A percentile compares a stretch with the other conserved stretches of the same genome.
These are phyloP conservation scores for Melozone crissalis DNA, from an alignment of 2,113 vertebrate genomes.

Conservation along the genomic window DNA sequence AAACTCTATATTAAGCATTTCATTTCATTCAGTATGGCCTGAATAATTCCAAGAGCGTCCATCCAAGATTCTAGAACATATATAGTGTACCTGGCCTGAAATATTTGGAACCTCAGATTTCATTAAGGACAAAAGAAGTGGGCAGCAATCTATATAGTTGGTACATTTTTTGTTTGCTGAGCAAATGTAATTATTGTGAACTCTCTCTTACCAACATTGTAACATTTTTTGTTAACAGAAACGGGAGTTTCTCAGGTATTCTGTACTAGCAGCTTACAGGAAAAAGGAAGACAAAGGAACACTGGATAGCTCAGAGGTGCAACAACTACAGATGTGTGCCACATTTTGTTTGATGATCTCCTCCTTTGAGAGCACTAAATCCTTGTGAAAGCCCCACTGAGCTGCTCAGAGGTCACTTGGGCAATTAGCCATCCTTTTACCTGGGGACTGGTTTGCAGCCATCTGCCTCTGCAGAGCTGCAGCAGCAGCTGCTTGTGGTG, in stretches of 20 bases:
- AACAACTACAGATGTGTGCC: neutral
- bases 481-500: slow-evolving; percentile 87
- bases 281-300: neutral
- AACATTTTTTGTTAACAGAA: neutral
- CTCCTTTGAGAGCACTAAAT: neutral
- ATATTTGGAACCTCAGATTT: neutral
- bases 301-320: neutral
- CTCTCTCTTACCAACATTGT: neutral
- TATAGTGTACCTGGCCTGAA: neutral
- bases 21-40: neutral
- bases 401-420: neutral
- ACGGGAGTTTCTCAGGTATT: neutral
- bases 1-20: neutral
- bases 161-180: neutral
- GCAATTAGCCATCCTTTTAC: slow-evolving; percentile 65
- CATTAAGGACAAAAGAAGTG: neutral
- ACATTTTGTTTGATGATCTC: neutral
- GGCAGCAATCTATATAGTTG: neutral
- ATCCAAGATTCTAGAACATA: neutral
- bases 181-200: neutral
- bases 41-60: neutral
- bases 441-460: slow-evolving; percentile 86
- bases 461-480: slow-evolving; percentile 90
- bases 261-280: neutral
- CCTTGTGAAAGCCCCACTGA: neutral